Conservation (phyloP, 2,888 invertebrate genomes). For the Liodrosophila aerea region DNA sequence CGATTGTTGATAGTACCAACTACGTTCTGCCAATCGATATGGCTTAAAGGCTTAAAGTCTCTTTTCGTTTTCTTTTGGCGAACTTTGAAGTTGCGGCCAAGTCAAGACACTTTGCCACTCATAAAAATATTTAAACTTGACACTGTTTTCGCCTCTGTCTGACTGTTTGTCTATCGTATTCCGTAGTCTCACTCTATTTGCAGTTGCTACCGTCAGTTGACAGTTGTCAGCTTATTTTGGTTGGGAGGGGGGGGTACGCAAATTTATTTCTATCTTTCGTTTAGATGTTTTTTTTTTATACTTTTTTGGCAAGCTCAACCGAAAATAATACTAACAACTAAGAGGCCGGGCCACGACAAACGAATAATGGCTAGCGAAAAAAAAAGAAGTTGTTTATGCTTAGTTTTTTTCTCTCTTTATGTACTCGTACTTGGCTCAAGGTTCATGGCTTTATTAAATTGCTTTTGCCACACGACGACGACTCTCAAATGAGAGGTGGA, state of each 20-base stretch:
- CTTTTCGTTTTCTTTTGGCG: constrained; percentile 15
- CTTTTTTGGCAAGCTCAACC: constrained; percentile 50
- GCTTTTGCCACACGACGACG: constrained; percentile 53
- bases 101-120: constrained; percentile 34
- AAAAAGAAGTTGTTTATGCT: constrained; percentile 36
- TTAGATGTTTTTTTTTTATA: constrained; percentile 1
- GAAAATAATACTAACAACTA: constrained; percentile 52
- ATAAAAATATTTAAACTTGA: constrained; percentile 66
- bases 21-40: constrained; percentile 25
- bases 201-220: constrained; percentile 31
- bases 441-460: constrained; percentile 74
- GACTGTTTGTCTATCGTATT: not conserved
- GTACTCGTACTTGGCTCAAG: constrained; percentile 66
- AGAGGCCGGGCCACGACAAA: constrained; percentile 30
- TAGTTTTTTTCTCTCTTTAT: constrained; percentile 35
- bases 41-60: constrained; percentile 31
- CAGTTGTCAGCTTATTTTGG: constrained; percentile 52
- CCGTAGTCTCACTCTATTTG: constrained; percentile 29
- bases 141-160: constrained; percentile 46
- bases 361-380: constrained; percentile 29
- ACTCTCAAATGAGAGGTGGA: not conserved
- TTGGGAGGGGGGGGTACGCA: constrained; percentile 25
- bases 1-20: constrained; percentile 15
- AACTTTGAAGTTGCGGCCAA: constrained; percentile 10
- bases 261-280: constrained; percentile 25